Base-by-base conservation (phyloP, 1,140 invertebrate species). In the Chlorops oryzae region DNA sequence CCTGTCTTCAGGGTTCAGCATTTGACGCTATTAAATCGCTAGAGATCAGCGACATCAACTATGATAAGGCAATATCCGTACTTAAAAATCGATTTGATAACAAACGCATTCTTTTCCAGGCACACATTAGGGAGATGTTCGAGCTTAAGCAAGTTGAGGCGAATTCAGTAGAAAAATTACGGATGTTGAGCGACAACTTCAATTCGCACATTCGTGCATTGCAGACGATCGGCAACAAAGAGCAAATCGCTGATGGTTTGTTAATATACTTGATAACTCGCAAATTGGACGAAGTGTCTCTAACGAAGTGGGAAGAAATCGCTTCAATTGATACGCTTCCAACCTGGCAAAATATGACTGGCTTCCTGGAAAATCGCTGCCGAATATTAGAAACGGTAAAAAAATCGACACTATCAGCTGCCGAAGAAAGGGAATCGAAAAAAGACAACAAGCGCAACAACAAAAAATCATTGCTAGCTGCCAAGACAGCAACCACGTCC, bases 81-180 rank as follows among this genome's bases (percentile, higher is more conserved):
- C 22, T 50, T 35, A 34, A 42, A 35, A 41, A 42, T 22, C 10
- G 40, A 34, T 42, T 42, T 23, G 47, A 50, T 23, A 50, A 50
- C n/a, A 43, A 50, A 42, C 18, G 24, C 34, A 12, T 50, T 34
- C 23, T 42, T 43, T 50, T 50, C 24, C 39, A 50, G 28, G 39
- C 39, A n/a, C 47, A 50, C 40, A 50, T 42, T 17, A 34, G 22
- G 37, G 25, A 18, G 20, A 34, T 46, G 12, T 32, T 46, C 17
- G 13, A 13, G 22, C 15, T 32, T 21, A 45, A 17, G 15, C 7
- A 21, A n/a, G 27, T 18, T 32, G 13, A 12, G 23, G 23, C 7
- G 43, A 21, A n/a, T 7, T 46, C 25, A 10, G 24, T 28, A 18
- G 13, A 5, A 20, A n/a, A 21, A 6, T 46, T 46, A 34, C 24